Evolutionary conservation across 2,113 vertebrate species (phyloP).

Genomic region (Irena cyanogastra): DNA sequence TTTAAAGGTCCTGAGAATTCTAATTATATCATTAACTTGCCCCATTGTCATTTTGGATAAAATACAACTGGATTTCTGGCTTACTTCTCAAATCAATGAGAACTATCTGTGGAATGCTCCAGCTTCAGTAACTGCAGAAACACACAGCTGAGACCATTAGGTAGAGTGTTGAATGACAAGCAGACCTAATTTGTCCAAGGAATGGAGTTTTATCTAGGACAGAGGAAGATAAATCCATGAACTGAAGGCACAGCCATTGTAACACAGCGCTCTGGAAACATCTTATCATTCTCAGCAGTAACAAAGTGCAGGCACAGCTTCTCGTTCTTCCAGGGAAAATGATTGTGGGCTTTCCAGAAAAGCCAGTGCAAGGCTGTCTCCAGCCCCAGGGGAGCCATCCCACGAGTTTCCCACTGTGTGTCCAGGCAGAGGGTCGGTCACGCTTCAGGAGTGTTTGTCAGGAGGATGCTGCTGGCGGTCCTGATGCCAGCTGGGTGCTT

Average conservation of each 20-base stretch:
- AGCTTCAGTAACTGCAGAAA: constrained; percentile 22
- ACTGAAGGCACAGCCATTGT: neutral
- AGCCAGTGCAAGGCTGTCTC: neutral
- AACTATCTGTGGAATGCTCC: constrained; percentile 38
- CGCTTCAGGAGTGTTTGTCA: neutral
- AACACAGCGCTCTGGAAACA: neutral
- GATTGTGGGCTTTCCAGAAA: neutral
- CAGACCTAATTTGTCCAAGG: constrained; percentile 56
- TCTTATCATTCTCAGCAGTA: constrained; percentile 7
- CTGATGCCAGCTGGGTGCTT: accelerated
- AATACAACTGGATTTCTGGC: constrained; percentile 47
- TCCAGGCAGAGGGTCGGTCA: neutral
- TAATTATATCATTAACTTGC: constrained; percentile 67
- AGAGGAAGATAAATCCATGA: constrained; percentile 45
- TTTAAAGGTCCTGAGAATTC: constrained; percentile 52
- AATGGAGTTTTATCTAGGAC: constrained; percentile 55
- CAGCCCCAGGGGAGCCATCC: neutral
- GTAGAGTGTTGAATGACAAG: constrained; percentile 60
- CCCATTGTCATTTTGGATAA: constrained; percentile 25
- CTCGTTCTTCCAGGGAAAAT: neutral
- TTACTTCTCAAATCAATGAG: constrained; percentile 19
- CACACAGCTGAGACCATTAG: constrained; percentile 42
- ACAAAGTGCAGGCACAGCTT: constrained; percentile 31
- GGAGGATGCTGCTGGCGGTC: neutral
- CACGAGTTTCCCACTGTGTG: neutral